Conservation (phyloP, 2,888 invertebrate species). For the Pseudococcus longispinus region DNA sequence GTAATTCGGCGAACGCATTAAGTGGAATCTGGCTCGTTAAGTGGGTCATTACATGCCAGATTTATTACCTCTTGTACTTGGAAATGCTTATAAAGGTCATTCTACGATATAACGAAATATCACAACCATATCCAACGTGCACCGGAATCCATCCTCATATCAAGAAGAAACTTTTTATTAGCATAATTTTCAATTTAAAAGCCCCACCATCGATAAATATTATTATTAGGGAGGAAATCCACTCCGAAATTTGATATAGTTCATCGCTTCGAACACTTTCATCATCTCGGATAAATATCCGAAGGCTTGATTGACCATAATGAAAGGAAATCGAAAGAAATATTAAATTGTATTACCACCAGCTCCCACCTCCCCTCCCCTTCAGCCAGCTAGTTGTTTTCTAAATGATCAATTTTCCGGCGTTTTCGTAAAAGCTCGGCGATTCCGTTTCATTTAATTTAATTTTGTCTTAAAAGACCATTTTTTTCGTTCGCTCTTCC, state of each 20-base stretch:
- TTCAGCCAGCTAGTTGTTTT: background rate
- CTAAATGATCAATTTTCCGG: background rate
- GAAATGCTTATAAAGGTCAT: slow-evolving; percentile 6
- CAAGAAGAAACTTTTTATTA: background rate
- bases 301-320: background rate
- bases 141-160: background rate
- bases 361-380: background rate
- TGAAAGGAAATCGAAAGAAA: background rate
- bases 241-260: background rate
- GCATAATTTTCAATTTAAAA: background rate
- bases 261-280: background rate
- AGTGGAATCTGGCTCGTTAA: slow-evolving; percentile 29
- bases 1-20: slow-evolving; percentile 7
- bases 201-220: background rate
- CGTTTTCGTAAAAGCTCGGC: background rate
- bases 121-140: background rate
- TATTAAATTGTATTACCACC: background rate
- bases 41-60: slow-evolving; percentile 38
- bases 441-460: slow-evolving; percentile 28
- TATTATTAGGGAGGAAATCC: background rate
- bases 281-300: background rate
- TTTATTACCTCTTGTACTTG: slow-evolving; percentile 18
- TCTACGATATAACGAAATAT: slow-evolving; percentile 9
- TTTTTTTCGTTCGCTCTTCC: background rate
- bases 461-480: background rate